Base-by-base conservation (phyloP, 2,797 vertebrate species). In the Coregonus ussuriensis region DNA sequence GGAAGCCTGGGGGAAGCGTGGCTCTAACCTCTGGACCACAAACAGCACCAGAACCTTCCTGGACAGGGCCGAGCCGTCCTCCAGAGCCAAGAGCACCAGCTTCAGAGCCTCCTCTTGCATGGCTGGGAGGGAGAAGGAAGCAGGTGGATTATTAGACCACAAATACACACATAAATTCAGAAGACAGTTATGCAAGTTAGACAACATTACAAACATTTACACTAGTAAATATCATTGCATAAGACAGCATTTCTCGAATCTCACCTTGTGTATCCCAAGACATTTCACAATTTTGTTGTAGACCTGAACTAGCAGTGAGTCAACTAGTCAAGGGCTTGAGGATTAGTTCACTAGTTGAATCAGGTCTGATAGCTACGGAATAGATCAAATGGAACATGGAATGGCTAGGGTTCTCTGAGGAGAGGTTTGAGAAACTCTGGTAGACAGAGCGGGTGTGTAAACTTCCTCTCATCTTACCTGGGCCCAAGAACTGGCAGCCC, bases 31-130 rank as follows among this genome's bases (percentile, higher is more conserved):
- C 93, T 99, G 98, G 79, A 99, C 98, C 84, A 99, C 98, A 94
- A 99, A 99, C 37, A 99, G 96, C 92, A 99, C 98, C 90, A 99
- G 92, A 76, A 99, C 98, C 89, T 99, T 99, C 70, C 98, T 95
- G 79, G 98, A 99, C 83, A 99, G 92, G 76, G 98, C 98, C 75
- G 98, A 99, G 82, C 98, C 98, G 74, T 99, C 98, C 92, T 99
- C 98, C 79, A 99, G 93, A 78, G 98, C 98, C 77, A 99, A 90
- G 3, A 99, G 94, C 87, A 99, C 98, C 90, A 99, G 92, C 89
- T 99, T 99, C 71, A 99, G 92, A 84, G 98, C 98, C 93, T 99
- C 98, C 80, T 99, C 98, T 88, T 99, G 98, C 98, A 99, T 99
- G 84, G 98, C 98, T 99, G 86, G 1, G 54, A 18, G 65, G 78